Evolutionary conservation across 2,888 invertebrate genomes (phyloP).

Genomic region (Laothoe populi): DNA sequence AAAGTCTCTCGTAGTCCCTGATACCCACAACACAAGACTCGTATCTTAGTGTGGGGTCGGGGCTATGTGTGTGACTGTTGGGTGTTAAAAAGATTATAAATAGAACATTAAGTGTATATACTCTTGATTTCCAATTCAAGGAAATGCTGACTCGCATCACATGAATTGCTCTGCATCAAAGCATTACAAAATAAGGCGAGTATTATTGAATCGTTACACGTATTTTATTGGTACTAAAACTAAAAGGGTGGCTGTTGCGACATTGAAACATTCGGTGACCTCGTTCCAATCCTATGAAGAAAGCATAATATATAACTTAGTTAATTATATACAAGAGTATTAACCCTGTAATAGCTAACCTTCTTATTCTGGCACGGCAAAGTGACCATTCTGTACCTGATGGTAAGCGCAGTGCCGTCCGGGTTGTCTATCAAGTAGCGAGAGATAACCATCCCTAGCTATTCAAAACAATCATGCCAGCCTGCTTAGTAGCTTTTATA

Average conservation of each 20-base stretch:
- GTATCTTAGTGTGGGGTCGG: no score
- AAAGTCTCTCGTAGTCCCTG: no score
- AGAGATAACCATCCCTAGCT: no score
- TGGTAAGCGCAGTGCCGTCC: no score
- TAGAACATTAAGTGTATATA: conserved; percentile 7
- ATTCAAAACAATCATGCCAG: no score
- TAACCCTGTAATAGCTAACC: neutral
- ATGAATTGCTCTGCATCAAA: conserved; percentile 18
- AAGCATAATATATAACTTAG: conserved; percentile 37
- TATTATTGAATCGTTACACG: conserved; percentile 60
- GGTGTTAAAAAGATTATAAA: no score
- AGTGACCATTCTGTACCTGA: no score
- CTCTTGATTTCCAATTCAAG: conserved; percentile 7
- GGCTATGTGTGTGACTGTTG: no score
- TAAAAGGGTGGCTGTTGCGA: conserved; percentile 77
- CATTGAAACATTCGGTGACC: conserved; percentile 64
- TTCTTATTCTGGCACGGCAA: no score
- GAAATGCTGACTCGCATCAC: conserved; percentile 23
- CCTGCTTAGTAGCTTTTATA: no score
- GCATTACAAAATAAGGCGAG: conserved; percentile 59
- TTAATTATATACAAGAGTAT: conserved; percentile 21
- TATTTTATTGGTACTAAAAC: conserved; percentile 76
- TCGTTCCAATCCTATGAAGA: conserved; percentile 54
- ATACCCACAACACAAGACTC: no score
- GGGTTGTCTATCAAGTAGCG: no score